These are phyloP conservation scores for Steinernema scapterisci DNA, from an alignment of 2,888 invertebrate species.

Conservation along the genomic window DNA sequence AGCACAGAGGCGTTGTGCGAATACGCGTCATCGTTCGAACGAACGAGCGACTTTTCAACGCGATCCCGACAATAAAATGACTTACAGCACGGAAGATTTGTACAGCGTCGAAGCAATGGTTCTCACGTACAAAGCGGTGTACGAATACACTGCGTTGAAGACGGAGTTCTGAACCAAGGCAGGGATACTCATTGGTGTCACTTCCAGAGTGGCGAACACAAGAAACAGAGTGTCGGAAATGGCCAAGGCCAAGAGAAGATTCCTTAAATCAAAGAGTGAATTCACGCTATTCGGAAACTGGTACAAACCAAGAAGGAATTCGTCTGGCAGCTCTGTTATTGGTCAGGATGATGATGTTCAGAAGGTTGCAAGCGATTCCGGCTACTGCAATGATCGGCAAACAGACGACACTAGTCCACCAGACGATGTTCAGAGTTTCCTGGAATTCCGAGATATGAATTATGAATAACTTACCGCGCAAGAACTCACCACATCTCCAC, in stretches of 20 bases:
- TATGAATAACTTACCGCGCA: too few species aligned
- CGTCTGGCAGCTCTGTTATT: conserved; percentile 59
- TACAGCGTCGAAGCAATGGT: conserved; percentile 66
- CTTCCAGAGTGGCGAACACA: conserved; percentile 65
- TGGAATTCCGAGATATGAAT: too few species aligned
- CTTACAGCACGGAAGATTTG: conserved; percentile 66
- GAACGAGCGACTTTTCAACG: too few species aligned
- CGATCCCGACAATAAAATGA: conserved; percentile 5
- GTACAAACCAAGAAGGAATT: conserved; percentile 62
- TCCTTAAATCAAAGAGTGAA: conserved; percentile 53
- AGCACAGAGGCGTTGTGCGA: too few species aligned
- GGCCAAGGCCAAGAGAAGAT: conserved; percentile 64
- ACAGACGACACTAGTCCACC: conserved; percentile 62
- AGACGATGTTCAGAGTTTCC: conserved; percentile 56
- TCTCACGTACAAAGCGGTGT: conserved; percentile 61
- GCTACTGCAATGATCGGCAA: conserved; percentile 51
- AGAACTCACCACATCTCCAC: not conserved
- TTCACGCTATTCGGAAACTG: too few species aligned
- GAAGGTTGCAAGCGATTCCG: conserved; percentile 62
- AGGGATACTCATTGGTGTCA: conserved; percentile 53
- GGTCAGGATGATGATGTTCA: conserved; percentile 63
- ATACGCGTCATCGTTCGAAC: too few species aligned
- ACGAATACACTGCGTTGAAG: conserved; percentile 50
- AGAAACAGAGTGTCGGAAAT: conserved; percentile 64
- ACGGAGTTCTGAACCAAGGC: conserved; percentile 50